Evolutionary conservation across 37 sponge, comb jelly and placozoan genomes (phyloP).

Genomic region (Bolinopsis microptera): DNA sequence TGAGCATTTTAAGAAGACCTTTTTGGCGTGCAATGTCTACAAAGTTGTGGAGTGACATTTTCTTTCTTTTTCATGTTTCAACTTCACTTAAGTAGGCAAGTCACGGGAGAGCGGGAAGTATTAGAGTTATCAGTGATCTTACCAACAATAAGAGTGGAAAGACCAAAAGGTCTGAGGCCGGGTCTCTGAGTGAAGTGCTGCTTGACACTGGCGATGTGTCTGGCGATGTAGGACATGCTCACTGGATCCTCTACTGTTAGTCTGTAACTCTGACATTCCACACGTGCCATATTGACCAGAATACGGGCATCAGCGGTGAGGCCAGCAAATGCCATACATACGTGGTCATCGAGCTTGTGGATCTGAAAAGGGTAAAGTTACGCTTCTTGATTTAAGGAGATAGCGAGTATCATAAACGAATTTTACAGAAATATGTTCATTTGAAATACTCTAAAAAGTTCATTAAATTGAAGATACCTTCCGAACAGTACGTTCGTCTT

Average conservation of each 20-base stretch:
- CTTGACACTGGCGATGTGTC: constrained; percentile 85
- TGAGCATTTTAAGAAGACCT: neutral
- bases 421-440: no score
- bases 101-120: no score
- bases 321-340: constrained; percentile 97
- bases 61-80: no score
- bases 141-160: constrained; percentile 85
- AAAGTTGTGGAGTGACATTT: no score
- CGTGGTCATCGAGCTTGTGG: constrained; percentile 92
- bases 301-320: constrained; percentile 97
- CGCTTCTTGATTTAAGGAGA: neutral
- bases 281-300: constrained; percentile 89
- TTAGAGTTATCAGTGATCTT: neutral
- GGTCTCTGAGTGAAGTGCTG: constrained; percentile 93
- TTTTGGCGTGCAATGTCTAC: neutral
- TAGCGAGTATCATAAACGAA: no score
- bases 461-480: no score
- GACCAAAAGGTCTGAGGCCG: constrained; percentile 95
- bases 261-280: constrained; percentile 96
- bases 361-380: constrained; percentile 66
- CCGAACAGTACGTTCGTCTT: constrained; percentile 91
- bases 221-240: constrained; percentile 93
- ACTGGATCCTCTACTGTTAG: constrained; percentile 96
- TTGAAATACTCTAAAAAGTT: no score
- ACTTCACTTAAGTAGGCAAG: no score